Evolutionary conservation across 2,113 vertebrate genomes (phyloP).

Genomic region (Scatophagus argus): DNA sequence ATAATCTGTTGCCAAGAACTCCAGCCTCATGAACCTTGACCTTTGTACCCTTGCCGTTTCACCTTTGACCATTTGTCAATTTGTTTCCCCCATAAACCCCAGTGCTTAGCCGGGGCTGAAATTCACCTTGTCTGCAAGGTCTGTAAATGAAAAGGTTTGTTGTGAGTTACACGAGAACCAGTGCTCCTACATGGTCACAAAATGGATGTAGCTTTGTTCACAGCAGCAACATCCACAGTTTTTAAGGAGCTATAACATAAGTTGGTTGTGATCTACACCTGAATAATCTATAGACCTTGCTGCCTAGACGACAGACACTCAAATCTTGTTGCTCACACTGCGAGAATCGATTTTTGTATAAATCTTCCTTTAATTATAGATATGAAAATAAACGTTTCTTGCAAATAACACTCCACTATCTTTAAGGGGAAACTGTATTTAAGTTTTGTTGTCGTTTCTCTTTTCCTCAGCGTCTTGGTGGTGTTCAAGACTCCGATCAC

Average conservation of each 20-base stretch:
- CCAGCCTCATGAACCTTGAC: slow-evolving; percentile 83
- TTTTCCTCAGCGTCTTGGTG: slow-evolving; percentile 93
- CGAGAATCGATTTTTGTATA: slow-evolving; percentile 90
- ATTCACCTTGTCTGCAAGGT: slow-evolving; percentile 51
- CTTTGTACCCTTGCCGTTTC: slow-evolving; percentile 65
- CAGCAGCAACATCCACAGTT: slow-evolving; percentile 31
- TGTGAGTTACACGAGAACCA: slow-evolving; percentile 7
- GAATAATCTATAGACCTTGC: slow-evolving; percentile 81
- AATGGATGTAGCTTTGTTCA: slow-evolving; percentile 23
- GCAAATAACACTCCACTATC: slow-evolving; percentile 91
- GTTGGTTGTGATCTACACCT: slow-evolving; percentile 32
- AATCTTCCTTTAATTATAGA: slow-evolving; percentile 91
- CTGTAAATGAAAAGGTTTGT: slow-evolving; percentile 53
- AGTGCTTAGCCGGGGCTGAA: slow-evolving; percentile 85
- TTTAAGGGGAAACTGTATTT: slow-evolving; percentile 95
- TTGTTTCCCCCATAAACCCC: slow-evolving; percentile 82
- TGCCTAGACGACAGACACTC: slow-evolving; percentile 88
- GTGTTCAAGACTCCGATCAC: slow-evolving; percentile 94
- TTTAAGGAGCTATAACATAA: slow-evolving; percentile 47
- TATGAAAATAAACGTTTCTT: slow-evolving; percentile 89
- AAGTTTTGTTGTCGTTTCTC: slow-evolving; percentile 87
- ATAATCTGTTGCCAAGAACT: slow-evolving; percentile 88
- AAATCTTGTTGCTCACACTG: slow-evolving; percentile 90
- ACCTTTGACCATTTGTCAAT: slow-evolving; percentile 68
- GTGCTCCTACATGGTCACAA: background rate